phyloP scores from a whole-genome alignment of 2,797 vertebrate genomes.

The Argya squamiceps region DNA sequence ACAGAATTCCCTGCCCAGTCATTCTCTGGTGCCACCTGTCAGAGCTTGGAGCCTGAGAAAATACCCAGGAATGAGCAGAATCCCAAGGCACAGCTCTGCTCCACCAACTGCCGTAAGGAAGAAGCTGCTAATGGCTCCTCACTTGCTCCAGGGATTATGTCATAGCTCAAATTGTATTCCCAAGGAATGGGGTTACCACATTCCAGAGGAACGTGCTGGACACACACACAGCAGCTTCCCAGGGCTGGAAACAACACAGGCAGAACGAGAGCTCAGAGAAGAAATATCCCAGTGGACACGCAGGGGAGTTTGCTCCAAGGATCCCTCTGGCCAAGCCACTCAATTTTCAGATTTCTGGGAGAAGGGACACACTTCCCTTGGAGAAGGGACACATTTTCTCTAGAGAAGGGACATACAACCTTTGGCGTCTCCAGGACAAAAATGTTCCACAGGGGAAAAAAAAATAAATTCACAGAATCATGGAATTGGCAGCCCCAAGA shows the following conservation, averaged over 20 bases:
- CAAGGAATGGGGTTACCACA: slow-evolving; percentile 52
- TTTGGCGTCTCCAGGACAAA: not conserved
- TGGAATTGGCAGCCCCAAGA: not conserved
- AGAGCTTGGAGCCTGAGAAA: slow-evolving; percentile 84
- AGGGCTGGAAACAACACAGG: not conserved
- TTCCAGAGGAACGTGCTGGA: slow-evolving; percentile 35
- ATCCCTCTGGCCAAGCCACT: not conserved
- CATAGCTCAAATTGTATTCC: slow-evolving; percentile 68
- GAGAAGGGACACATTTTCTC: not conserved
- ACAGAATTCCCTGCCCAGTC: not conserved
- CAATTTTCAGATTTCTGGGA: not conserved
- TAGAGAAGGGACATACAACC: not conserved
- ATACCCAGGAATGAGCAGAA: slow-evolving; percentile 84
- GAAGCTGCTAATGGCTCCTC: slow-evolving; percentile 72
- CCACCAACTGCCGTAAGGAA: slow-evolving; percentile 67
- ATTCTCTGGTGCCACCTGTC: slow-evolving; percentile 78
- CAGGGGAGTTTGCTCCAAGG: not conserved
- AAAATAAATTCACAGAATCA: not conserved
- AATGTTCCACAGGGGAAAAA: fast-evolving
- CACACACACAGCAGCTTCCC: not conserved
- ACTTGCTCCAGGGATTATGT: slow-evolving; percentile 72
- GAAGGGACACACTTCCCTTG: not conserved
- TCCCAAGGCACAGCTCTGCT: not conserved
- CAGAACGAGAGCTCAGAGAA: not conserved
- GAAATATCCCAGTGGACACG: not conserved